Evolutionary conservation across 2,888 invertebrate genomes (phyloP), one percentile per base, ranked within the genome.

Genomic region (Neelides folsomi): DNA sequence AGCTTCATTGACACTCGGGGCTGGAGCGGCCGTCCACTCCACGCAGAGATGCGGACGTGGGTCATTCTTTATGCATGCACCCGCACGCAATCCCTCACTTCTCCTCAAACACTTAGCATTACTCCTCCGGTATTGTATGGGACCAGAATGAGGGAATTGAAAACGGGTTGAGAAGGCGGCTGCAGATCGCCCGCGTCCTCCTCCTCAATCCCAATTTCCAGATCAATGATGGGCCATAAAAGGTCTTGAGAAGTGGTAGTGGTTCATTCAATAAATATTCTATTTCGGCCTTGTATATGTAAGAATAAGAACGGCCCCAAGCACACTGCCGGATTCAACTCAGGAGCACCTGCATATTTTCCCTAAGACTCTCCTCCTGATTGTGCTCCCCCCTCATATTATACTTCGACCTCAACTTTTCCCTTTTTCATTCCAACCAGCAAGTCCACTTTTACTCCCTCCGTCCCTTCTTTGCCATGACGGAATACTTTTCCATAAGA

Each of bases 271-370:
- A 54, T 59, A 52, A 59, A 59, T 56, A 56, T 54, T 54, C 49
- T 47, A 42, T 48, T 48, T 41, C 48, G 3, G 27, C 27, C 27
- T 27, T 27, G 27, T 27, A 27, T 27, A 27, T 27, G 27, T 27
- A 27, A 27, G 27, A 27, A 27, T 27, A 27, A 27, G 27, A 27
- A 27, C 7, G 4, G 27, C 19, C 42, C 42, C 42, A 12, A 42
- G 19, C 19, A 39, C 13, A n/a, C 39, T 39, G 9, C 13, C 4
- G 39, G 15, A 39, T 39, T 39, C 39, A 39, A 39, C 39, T 36
- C 37, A 36, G 39, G 54, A 56, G 50, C 58, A 60, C 60, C 60
- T 60, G 60, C 56, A 49, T 51, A 53, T 55, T 56, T 60, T 58
- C 57, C 57, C 55, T 15, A 16, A 49, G 48, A 49, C 52, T 50